Conservation (phyloP, 2,888 invertebrate genomes). For the Drosophila birchii region DNA sequence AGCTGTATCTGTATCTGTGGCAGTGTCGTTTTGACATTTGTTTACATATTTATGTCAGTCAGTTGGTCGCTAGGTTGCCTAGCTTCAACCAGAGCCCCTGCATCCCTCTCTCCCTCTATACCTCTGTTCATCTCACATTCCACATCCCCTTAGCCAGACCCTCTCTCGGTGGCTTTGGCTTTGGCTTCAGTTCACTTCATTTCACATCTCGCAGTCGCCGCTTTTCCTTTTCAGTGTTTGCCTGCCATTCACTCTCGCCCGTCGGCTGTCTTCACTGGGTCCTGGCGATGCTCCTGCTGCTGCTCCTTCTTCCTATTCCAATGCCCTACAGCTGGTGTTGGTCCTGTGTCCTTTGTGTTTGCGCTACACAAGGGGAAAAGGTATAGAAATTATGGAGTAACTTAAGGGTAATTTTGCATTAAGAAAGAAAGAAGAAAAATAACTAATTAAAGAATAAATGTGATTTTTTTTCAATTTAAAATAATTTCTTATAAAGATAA, state of each 20-base stretch:
- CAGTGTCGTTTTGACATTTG: conserved; percentile 82
- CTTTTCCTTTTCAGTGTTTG: conserved; percentile 53
- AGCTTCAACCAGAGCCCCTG: conserved; percentile 17
- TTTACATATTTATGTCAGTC: conserved; percentile 76
- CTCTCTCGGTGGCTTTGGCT: conserved; percentile 43
- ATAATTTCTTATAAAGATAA: too few species aligned
- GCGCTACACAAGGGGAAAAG: conserved; percentile 18
- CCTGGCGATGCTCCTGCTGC: conserved; percentile 20
- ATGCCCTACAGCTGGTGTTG: conserved; percentile 32
- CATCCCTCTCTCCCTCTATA: conserved; percentile 13
- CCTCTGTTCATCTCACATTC: conserved; percentile 15
- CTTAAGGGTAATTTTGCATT: background rate
- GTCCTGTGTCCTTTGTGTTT: conserved; percentile 43
- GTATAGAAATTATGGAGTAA: background rate
- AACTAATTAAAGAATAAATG: background rate
- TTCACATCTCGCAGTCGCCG: conserved; percentile 45
- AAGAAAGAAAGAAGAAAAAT: too few species aligned
- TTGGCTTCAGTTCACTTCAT: conserved; percentile 52
- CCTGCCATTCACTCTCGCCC: conserved; percentile 69
- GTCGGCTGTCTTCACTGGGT: conserved; percentile 23
- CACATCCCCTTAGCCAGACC: conserved; percentile 4
- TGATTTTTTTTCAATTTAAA: too few species aligned
- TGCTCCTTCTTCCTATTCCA: conserved; percentile 8
- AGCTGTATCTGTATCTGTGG: conserved; percentile 44
- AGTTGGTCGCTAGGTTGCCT: conserved; percentile 66